Percentiles rank a stretch among this genome's conserved stretches.
Evolutionary conservation across 2,113 vertebrate genomes (phyloP).

Genomic region (Dipodomys spectabilis): DNA sequence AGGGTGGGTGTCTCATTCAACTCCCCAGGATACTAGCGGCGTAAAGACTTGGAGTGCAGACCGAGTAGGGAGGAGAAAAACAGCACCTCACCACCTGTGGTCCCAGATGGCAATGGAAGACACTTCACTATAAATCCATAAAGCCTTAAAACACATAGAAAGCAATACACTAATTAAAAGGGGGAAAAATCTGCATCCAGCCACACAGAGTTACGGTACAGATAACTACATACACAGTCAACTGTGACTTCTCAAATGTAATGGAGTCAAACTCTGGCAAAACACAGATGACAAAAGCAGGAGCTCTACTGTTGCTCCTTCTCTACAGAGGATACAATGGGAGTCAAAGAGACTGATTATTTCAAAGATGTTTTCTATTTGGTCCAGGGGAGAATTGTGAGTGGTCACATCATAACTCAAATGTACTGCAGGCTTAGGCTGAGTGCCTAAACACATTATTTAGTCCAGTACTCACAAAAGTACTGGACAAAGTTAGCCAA

Average conservation of each 20-base stretch:
- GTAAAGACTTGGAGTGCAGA: background rate
- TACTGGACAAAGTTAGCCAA: background rate
- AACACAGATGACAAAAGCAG: constrained; percentile 34
- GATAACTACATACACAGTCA: background rate
- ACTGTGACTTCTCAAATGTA: constrained; percentile 46
- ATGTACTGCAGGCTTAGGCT: background rate
- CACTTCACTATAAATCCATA: constrained; percentile 1
- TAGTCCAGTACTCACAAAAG: background rate
- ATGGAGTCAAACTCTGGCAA: background rate
- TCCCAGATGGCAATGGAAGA: constrained; percentile 10
- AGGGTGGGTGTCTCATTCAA: background rate
- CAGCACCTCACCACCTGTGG: background rate
- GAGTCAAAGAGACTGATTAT: background rate
- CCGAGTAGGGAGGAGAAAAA: fast-evolving
- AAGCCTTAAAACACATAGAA: constrained; percentile 44
- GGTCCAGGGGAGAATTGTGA: background rate
- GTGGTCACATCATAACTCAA: background rate
- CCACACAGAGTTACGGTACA: background rate
- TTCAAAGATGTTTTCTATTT: background rate
- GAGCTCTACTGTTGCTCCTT: background rate
- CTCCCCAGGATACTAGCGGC: constrained; percentile 36
- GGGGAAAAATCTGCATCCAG: background rate
- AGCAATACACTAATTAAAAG: constrained; percentile 44
- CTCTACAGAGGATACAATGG: background rate
- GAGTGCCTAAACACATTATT: background rate